Evolutionary conservation across 2,113 vertebrate species (phyloP), one percentile per base, ranked within the genome.

Genomic region (Numenius arquata): DNA sequence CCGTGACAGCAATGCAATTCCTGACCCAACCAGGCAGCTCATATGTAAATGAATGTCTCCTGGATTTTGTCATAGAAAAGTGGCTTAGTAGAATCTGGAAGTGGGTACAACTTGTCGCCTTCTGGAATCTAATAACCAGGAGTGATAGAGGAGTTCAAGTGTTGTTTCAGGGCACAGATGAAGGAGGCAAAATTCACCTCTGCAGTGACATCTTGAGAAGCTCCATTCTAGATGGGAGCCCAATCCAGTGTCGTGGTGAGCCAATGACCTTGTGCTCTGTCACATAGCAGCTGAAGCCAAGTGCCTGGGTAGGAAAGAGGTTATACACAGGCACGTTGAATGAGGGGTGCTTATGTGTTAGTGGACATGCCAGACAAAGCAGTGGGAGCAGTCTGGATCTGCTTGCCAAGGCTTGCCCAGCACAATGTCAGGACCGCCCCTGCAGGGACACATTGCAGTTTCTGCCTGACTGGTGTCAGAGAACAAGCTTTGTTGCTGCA

Each of bases 141-240:
- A 34, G 19, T 48, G 71, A 76, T 9, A 53, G 55, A 71, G 20
- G 12, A 75, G 9, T 0, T 5, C 38, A 38, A 0, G 0, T 0
- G 0, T 45, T 21, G 19, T 45, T 80, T 76, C 58, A 67, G 8
- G 63, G 23, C 41, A 21, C 17, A 53, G 19, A 53, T 2, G 25
- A 79, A 32, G 58, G 50, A 80, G 61, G 38, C 8, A 53, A 84
- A 59, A 66, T 71, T 41, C 77, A 73, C 38, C 17, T 68, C 36
- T 12, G 19, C 25, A 56, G 16, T 48, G 34, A 52, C 74, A 53
- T 45, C 36, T 11, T 2, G 9, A 70, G 75, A 83, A 83, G 25
- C 18, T 80, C n/a, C 21, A 17, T 55, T 66, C n/a, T n/a, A 74
- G 41, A 26, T 59, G 50, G 11, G 61, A 84, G 13, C 40, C 41